Evolutionary conservation across 2,113 vertebrate species (phyloP), one percentile per base, ranked within the genome.

Genomic region (Callionymus lyra): DNA sequence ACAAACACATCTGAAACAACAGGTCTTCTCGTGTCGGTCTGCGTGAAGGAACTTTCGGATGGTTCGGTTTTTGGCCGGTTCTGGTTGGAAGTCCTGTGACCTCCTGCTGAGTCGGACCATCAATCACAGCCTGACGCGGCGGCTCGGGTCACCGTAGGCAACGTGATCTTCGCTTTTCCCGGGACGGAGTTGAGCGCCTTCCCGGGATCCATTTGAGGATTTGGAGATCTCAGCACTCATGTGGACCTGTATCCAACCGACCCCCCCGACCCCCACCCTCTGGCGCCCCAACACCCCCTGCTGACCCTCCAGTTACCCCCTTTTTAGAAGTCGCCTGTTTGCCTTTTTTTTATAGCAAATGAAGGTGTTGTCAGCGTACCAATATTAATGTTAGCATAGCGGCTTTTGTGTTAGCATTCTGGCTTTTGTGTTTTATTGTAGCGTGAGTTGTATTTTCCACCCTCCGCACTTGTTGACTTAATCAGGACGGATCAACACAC

Each of bases 161-260:
- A 80, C 32, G 47, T 56, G 70, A 80, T 80, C 53, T 71, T 16
- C 43, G 41, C 16, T 66, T 72, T 73, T 77, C 63, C 44, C 38
- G n/a, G 50, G 46, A 70, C 66, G 52, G 41, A 35, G 48, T 18
- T 51, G 41, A 48, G 2, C 13, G 16, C 11, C 17, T 4, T 17
- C 41, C 4, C 6, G 31, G 44, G 16, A 54, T 59, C 67, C 65
- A 49, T 65, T 58, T 67, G 51, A 56, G 67, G 71, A 63, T 11
- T 11, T 49, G 6, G 21, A 51, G 38, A 27, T 33, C 18, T 44
- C 50, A 12, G 41, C 42, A 6, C 21, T 27, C 21, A 8, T 27
- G 4, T 27, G 21, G 21, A 27, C 21, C 21, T 27, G 21, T 5
- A 27, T 8, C 21, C 21, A 8, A 8, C 34, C 1, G 41, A 36